These are phyloP conservation scores for Tolmerus cingulatus DNA, from an alignment of 2,888 invertebrate species.

Conservation along the genomic window DNA sequence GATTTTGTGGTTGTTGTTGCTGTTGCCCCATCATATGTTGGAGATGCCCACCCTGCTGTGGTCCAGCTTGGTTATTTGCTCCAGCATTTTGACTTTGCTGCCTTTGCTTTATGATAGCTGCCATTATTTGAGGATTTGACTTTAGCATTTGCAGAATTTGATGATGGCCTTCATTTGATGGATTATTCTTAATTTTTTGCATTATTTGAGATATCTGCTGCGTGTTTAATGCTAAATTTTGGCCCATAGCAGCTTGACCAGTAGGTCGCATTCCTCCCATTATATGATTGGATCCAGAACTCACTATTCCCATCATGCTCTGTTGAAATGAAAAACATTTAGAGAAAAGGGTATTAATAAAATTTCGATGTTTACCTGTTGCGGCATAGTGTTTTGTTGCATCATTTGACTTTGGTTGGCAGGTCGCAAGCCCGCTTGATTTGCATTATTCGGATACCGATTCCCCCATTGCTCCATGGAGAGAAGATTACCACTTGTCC, in stretches of 20 bases:
- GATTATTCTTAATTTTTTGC: slow-evolving; percentile 88
- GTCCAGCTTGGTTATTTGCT: slow-evolving; percentile 50
- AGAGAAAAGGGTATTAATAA: not conserved
- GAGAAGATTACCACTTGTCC: slow-evolving; percentile 65
- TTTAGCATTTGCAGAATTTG: slow-evolving; percentile 89
- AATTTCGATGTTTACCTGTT: slow-evolving; percentile 52
- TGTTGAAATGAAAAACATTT: slow-evolving; percentile 45
- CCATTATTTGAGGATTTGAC: slow-evolving; percentile 94
- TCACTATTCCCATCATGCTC: slow-evolving; percentile 61
- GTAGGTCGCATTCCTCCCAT: slow-evolving; percentile 53
- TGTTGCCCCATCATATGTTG: slow-evolving; percentile 64
- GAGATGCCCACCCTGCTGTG: slow-evolving; percentile 56
- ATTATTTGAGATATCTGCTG: slow-evolving; percentile 85
- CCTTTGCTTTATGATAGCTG: slow-evolving; percentile 90
- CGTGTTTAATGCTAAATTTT: slow-evolving; percentile 57
- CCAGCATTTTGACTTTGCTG: slow-evolving; percentile 66
- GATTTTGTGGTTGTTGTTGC: slow-evolving; percentile 63
- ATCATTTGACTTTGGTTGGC: slow-evolving; percentile 65
- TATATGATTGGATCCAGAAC: slow-evolving; percentile 56
- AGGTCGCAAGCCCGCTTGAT: slow-evolving; percentile 63
- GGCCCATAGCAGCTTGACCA: slow-evolving; percentile 61
- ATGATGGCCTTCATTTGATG: slow-evolving; percentile 90
- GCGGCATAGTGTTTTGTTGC: slow-evolving; percentile 62
- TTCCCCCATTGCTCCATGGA: slow-evolving; percentile 69
- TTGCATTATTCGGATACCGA: slow-evolving; percentile 63